phyloP scores from a whole-genome alignment of 2,797 vertebrate species.

The Lindbergichthys nudifrons region DNA sequence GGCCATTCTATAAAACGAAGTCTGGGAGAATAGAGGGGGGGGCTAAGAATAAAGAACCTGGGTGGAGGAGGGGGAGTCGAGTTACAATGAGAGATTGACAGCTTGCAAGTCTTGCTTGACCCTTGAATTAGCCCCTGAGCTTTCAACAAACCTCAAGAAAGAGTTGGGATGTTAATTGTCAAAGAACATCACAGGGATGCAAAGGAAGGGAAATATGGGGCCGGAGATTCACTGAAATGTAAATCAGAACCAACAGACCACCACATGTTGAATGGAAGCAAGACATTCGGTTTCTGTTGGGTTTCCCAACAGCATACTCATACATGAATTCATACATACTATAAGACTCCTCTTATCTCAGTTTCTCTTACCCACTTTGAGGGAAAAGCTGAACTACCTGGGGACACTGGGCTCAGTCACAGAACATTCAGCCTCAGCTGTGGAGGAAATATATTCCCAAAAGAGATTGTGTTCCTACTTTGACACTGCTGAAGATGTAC shows the following conservation, averaged over 20 bases:
- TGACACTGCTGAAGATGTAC: constrained; percentile 74
- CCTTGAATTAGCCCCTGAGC: constrained; percentile 86
- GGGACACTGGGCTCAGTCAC: constrained; percentile 55
- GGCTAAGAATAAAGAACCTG: constrained; percentile 62
- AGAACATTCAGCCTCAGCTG: constrained; percentile 77
- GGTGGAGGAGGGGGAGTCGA: constrained; percentile 58
- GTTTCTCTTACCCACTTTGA: constrained; percentile 60
- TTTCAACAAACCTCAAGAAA: constrained; percentile 82
- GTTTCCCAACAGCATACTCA: constrained; percentile 62
- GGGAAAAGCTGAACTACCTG: constrained; percentile 55
- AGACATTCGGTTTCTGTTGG: constrained; percentile 71
- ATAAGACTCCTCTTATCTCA: constrained; percentile 68
- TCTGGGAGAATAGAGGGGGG: constrained; percentile 69
- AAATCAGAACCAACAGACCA: constrained; percentile 74
- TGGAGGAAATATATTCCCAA: constrained; percentile 77
- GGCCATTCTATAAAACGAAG: constrained; percentile 78
- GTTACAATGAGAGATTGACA: constrained; percentile 87
- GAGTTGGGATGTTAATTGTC: constrained; percentile 84
- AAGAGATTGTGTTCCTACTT: constrained; percentile 78
- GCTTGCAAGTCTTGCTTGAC: constrained; percentile 89
- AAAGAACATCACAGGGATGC: constrained; percentile 79
- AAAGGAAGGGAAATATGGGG: constrained; percentile 67
- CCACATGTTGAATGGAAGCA: constrained; percentile 72
- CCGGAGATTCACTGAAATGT: constrained; percentile 71
- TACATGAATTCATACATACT: constrained; percentile 73